Percentiles rank a stretch among this genome's conserved stretches.
Evolutionary conservation across 1,140 invertebrate genomes (phyloP).

Genomic region (Carposina sasakii): DNA sequence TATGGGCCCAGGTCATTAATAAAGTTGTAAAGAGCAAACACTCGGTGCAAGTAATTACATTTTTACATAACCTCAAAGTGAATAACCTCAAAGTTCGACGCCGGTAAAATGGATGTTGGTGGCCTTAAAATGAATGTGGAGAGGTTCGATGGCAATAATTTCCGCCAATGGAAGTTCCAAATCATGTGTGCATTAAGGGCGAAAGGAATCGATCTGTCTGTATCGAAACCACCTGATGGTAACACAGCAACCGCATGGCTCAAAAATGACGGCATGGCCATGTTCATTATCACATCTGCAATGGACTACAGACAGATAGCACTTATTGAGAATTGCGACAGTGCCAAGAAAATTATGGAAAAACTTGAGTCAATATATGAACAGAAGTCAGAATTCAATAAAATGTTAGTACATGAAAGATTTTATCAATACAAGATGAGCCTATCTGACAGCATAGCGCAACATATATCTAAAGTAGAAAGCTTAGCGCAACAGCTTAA

Average conservation of each 20-base stretch:
- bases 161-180: too few species aligned
- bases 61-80: too few species aligned
- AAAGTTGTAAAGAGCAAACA: too few species aligned
- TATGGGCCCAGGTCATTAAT: too few species aligned
- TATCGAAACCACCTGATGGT: too few species aligned
- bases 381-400: constrained; percentile 29
- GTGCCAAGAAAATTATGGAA: constrained; percentile 16
- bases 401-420: constrained; percentile 32
- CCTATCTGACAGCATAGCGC: constrained; percentile 21
- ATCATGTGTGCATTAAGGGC: constrained; percentile 25
- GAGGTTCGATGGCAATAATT: constrained; percentile 33
- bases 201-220: constrained; percentile 24
- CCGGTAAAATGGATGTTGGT: neutral
- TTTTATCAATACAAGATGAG: constrained; percentile 34
- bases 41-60: too few species aligned
- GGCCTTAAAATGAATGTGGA: constrained; percentile 16
- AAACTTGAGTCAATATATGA: constrained; percentile 34
- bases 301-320: constrained; percentile 9
- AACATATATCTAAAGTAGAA: constrained; percentile 36
- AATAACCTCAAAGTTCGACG: too few species aligned
- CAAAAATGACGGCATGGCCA: constrained; percentile 8
- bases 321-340: constrained; percentile 9
- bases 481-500: constrained; percentile 29
- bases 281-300: constrained; percentile 7
- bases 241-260: too few species aligned